Percentiles rank a stretch among this genome's conserved stretches.
phyloP scores from a whole-genome alignment of 2,797 vertebrate species.

The Oreochromis grahami region DNA sequence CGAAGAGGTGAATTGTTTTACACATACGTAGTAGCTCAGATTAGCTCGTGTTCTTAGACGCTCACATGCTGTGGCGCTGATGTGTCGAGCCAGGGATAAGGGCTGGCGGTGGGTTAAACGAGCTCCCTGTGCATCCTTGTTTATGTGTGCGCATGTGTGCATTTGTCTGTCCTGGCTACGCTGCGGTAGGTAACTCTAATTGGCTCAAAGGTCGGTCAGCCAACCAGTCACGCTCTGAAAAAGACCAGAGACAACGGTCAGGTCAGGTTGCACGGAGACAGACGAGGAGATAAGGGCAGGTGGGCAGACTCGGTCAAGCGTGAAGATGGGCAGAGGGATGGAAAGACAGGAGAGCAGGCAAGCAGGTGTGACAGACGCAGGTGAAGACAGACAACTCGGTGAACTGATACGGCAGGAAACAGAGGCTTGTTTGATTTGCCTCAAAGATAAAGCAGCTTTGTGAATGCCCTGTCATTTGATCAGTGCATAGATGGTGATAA shows the following conservation, averaged over 20 bases:
- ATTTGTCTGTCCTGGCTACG: slow-evolving; percentile 21
- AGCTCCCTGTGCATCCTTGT: slow-evolving; percentile 31
- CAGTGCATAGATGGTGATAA: slow-evolving; percentile 44
- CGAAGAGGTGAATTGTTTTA: slow-evolving; percentile 11
- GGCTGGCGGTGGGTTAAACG: slow-evolving; percentile 23
- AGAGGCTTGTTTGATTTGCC: slow-evolving; percentile 56
- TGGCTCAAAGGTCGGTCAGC: slow-evolving; percentile 46
- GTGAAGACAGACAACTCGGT: slow-evolving; percentile 24
- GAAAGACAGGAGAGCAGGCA: slow-evolving; percentile 4
- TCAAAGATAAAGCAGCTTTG: slow-evolving; percentile 42
- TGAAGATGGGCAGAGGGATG: neutral
- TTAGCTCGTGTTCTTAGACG: slow-evolving; percentile 31
- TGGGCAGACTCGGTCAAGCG: slow-evolving; percentile 31
- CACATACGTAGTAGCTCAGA: slow-evolving; percentile 26
- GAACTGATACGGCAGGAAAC: slow-evolving; percentile 17
- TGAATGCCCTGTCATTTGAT: slow-evolving; percentile 58
- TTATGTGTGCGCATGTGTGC: neutral
- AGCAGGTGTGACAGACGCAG: slow-evolving; percentile 29
- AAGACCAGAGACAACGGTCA: slow-evolving; percentile 44
- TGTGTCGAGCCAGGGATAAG: slow-evolving; percentile 14
- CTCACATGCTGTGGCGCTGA: slow-evolving; percentile 41
- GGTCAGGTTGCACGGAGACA: slow-evolving; percentile 61
- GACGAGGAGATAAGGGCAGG: slow-evolving; percentile 42
- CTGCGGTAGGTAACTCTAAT: slow-evolving; percentile 71
- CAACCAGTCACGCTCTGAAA: slow-evolving; percentile 57